These are phyloP conservation scores for Caenorhabditis sp. DNA, from an alignment of 2,888 invertebrate genomes.

Conservation along the genomic window DNA sequence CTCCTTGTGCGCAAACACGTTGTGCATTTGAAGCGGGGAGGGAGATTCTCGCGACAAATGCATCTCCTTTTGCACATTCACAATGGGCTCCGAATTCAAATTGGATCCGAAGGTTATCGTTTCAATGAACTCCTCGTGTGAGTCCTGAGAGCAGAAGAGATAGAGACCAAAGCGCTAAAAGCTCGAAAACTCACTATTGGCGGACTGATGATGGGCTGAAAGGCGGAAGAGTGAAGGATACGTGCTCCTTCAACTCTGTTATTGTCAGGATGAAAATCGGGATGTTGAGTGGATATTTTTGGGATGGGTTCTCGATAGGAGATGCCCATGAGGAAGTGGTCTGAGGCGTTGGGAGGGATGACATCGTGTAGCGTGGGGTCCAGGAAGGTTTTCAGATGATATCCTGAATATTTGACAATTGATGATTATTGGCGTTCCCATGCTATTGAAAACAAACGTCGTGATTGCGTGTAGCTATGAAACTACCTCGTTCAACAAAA, in stretches of 20 bases:
- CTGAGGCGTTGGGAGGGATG: slow-evolving; percentile 19
- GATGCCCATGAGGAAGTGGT: slow-evolving; percentile 70
- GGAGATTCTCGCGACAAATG: slow-evolving; percentile 21
- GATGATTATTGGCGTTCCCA: no score
- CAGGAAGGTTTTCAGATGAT: slow-evolving; percentile 62
- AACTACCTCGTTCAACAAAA: no score
- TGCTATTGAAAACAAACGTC: no score
- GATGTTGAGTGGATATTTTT: slow-evolving; percentile 2
- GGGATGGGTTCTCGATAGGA: slow-evolving; percentile 61
- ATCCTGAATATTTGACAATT: slow-evolving; percentile 56
- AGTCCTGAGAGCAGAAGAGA: slow-evolving; percentile 36
- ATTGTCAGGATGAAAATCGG: slow-evolving; percentile 20
- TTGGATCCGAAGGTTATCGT: slow-evolving; percentile 58
- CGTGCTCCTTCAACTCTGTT: slow-evolving; percentile 58
- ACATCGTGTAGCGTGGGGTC: slow-evolving; percentile 50
- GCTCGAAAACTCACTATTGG: slow-evolving; percentile 52
- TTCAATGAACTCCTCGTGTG: slow-evolving; percentile 67
- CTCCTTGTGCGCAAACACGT: slow-evolving; percentile 31
- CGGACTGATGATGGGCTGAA: slow-evolving; percentile 61
- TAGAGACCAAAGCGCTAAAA: slow-evolving; percentile 9
- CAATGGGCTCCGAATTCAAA: slow-evolving; percentile 33
- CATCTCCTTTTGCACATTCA: slow-evolving; percentile 36
- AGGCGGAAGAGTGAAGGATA: slow-evolving; percentile 51
- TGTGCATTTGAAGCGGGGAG: neutral
- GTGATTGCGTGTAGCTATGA: no score